Base-by-base conservation (phyloP, 2,113 vertebrate genomes). In the Rhinoderma darwinii region DNA sequence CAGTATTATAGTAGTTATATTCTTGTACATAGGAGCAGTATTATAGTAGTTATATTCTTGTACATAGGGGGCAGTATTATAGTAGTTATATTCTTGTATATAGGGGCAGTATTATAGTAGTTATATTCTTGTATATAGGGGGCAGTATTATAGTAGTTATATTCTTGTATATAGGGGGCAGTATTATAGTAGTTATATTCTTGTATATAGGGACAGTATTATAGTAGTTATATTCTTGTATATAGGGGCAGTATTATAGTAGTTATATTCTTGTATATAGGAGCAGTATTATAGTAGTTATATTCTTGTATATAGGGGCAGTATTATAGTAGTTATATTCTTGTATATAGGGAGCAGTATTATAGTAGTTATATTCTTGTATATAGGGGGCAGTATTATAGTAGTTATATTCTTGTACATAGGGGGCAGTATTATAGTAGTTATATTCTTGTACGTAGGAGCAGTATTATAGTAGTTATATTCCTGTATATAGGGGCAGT, bases 261-360 rank as follows among this genome's bases (percentile, higher is more conserved):
- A 59, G 54, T 59, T 59, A 59, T 59, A 59, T 59, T 59, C 54
- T 59, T 59, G 54, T n/a, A 59, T 5, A 59, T n/a, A 59, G 54
- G 54, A n/a, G 9, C 54, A 59, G 54, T 59, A 59, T 59, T 59
- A 59, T 59, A 59, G 54, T 59, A 59, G 54, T 10, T 59, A 59
- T 59, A 59, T 59, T 59, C 54, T 20, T 51, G 50, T 51, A 51
- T 20, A 51, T 20, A 51, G 50, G 54, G n/a, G 66, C 66, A 70
- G 66, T 70, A 70, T 70, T 70, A 70, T 70, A 70, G 66, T 70
- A 70, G 66, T 70, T 70, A 70, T 66, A 66, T 66, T 66, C 61
- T 70, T 70, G 66, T 70, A 70, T 4, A 70, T 37, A 70, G 66
- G 66, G 6, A 32, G 66, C 66, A 70, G 66, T 70, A 66, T 66